phyloP scores from a whole-genome alignment of 2,888 invertebrate genomes.

The Candidula unifasciata region DNA sequence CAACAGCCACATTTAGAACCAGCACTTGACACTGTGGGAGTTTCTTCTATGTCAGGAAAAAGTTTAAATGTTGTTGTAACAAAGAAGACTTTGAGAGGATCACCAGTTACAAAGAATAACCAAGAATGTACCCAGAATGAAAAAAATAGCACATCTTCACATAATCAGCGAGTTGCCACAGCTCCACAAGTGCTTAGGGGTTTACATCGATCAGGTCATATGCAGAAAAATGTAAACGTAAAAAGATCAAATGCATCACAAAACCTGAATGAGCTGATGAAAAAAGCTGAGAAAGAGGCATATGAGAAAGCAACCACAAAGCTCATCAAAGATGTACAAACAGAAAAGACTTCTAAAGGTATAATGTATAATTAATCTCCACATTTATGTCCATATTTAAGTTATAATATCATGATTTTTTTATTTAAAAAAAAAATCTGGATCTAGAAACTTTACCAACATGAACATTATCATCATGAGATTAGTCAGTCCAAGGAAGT shows the following conservation, averaged over 20 bases:
- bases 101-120: background rate
- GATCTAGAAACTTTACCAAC: no score
- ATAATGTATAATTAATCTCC: background rate
- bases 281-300: background rate
- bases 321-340: background rate
- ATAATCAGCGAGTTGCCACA: background rate
- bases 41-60: background rate
- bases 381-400: no score
- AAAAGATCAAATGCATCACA: background rate
- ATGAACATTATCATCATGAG: no score
- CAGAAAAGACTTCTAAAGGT: background rate
- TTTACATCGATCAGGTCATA: background rate
- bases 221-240: background rate
- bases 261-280: slow-evolving; percentile 10
- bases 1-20: background rate
- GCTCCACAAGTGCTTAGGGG: background rate
- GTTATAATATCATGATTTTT: no score
- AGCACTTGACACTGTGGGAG: no score
- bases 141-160: background rate
- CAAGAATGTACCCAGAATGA: background rate
- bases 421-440: no score
- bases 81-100: background rate
- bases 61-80: background rate
- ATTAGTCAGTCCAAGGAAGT: no score
- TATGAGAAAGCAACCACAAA: slow-evolving; percentile 11